phyloP scores from a whole-genome alignment of 2,888 invertebrate species.

The Pyrgus malvae region DNA sequence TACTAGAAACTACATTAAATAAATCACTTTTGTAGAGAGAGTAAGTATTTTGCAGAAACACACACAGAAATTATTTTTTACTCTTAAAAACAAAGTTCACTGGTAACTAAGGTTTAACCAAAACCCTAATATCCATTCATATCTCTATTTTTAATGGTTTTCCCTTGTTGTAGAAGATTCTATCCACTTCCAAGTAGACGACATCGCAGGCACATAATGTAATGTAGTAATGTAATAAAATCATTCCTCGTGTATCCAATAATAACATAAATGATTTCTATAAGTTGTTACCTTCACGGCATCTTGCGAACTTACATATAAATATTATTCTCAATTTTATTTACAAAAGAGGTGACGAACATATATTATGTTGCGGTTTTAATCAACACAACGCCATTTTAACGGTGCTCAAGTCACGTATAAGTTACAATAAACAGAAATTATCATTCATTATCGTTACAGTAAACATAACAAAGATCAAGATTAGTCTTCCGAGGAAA shows the following conservation, averaged over 20 bases:
- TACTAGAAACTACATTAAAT: too few relatives aligned
- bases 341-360: slow-evolving; percentile 17
- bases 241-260: neutral
- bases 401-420: slow-evolving; percentile 36
- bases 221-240: too few relatives aligned
- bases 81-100: too few relatives aligned
- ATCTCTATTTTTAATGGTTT: too few relatives aligned
- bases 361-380: slow-evolving; percentile 11
- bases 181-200: too few relatives aligned
- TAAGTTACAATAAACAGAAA: slow-evolving; percentile 25
- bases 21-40: too few relatives aligned
- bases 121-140: too few relatives aligned
- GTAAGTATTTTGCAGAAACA: too few relatives aligned
- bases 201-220: too few relatives aligned
- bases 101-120: too few relatives aligned
- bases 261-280: slow-evolving; percentile 5
- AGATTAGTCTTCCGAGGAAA: slow-evolving; percentile 30
- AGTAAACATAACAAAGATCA: slow-evolving; percentile 41
- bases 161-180: too few relatives aligned
- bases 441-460: slow-evolving; percentile 34
- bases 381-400: slow-evolving; percentile 23
- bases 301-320: slow-evolving; percentile 21
- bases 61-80: too few relatives aligned
- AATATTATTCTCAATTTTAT: slow-evolving; percentile 22
- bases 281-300: slow-evolving; percentile 18